Evolutionary conservation across 2,113 vertebrate genomes (phyloP), one percentile per base, ranked within the genome.

Genomic region (Todiramphus chloris): DNA sequence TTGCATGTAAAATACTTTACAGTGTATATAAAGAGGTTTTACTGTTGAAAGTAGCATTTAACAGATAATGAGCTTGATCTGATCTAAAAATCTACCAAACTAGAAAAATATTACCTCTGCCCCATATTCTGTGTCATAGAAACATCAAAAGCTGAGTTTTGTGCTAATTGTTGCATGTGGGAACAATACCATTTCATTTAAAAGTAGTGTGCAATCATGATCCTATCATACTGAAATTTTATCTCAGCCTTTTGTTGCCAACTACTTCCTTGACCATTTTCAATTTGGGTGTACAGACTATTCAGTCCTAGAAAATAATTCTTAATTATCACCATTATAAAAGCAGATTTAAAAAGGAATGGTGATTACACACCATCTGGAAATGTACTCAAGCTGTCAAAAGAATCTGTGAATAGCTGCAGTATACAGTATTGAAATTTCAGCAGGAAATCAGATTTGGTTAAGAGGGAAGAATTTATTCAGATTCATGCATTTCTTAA

Each of bases 331-430:
- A 16, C 86, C 21, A 93, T 97, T 97, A 96, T 80, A 96, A 96
- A 97, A 96, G 73, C 88, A 97, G 90, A 96, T 97, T 97, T 97
- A 19, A 96, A 97, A 98, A 96, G 30, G 33, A 96, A 97, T 87
- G 60, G 53, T 97, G 93, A 96, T 97, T 96, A 90, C 76, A 55
- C 21, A 74, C 78, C 87, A 95, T 96, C 96, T 98, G 95, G 91
- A 97, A 97, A 93, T 86, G 31, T 68, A 76, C 63, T 91, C 76
- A 94, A 94, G 66, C 90, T 97, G 88, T 97, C 83, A 98, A 97
- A 97, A 95, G 96, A 87, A 94, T 97, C 82, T 92, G 80, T 87
- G 77, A 64, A 93, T 91, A 73, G 53, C 41, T 95, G 39, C 55
- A 87, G 23, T 93, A 46, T 69, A 87, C 5, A 86, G 33, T 86